Evolutionary conservation across 2,113 vertebrate species (phyloP), one percentile per base, ranked within the genome.

Genomic region (Zapornia atra): DNA sequence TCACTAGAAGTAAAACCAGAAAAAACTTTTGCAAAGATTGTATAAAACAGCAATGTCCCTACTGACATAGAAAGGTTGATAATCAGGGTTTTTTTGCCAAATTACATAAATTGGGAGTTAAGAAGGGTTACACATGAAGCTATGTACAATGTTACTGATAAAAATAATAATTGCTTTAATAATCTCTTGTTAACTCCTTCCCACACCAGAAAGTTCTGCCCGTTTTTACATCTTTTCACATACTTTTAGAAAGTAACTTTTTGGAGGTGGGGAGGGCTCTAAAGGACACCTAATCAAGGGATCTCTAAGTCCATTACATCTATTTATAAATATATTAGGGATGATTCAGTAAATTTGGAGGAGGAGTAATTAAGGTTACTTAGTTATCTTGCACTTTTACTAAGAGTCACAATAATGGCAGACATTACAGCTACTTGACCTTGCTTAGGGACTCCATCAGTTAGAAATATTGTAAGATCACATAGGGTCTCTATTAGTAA

Each of bases 61-160:
- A 6, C 15, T 53, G 17, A 57, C 0, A 10, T 13, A 44, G 5
- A 53, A 38, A 40, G 4, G 4, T 22, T 60, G 12, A 5, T 0
- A 73, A 69, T 53, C 0, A n/a, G 12, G 90, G 78, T 48, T 48
- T 48, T 48, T 48, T 48, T 48, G 9, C 19, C 16, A 28, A 57
- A 86, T 81, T 48, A 26, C 26, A 83, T 63, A 33, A 76, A 61
- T 1, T 40, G 6, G 15, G 14, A 59, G 2, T 73, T 68, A 59
- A 72, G 3, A 63, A 42, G 10, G 2, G 3, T 44, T 88, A n/a
- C 5, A 63, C 12, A 42, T 25, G 46, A 46, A 54, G 13, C 2
- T 75, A 3, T 26, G 40, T 34, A 65, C 13, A 2, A 4, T 44
- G 2, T 69, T 36, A 70, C 5, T 75, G 42, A 51, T 40, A 40